A percentile compares a stretch with the other conserved stretches of the same genome.
Evolutionary conservation across 1,140 invertebrate species (phyloP).

Genomic region (Battus philenor): DNA sequence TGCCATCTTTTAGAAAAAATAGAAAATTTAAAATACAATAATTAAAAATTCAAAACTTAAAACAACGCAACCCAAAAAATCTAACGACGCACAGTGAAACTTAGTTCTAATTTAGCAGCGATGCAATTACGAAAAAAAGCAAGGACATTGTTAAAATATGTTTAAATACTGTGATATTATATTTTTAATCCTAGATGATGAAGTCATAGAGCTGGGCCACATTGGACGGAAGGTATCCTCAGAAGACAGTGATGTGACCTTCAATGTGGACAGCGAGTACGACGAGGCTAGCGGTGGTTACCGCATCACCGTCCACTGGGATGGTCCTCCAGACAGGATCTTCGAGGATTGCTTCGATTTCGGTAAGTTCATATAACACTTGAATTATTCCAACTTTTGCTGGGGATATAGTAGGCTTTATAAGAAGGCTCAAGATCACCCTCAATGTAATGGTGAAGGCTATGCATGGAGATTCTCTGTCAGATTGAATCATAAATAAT

Average conservation of each 20-base stretch:
- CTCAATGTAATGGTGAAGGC: not conserved
- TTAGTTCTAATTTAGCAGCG: too few relatives aligned
- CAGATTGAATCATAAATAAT: too few relatives aligned
- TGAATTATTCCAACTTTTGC: not conserved
- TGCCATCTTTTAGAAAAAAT: too few relatives aligned
- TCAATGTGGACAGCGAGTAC: conserved; percentile 29
- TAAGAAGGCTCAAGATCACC: too few relatives aligned
- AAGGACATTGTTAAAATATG: too few relatives aligned
- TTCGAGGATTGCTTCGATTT: conserved; percentile 66
- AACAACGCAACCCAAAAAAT: too few relatives aligned
- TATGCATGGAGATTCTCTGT: not conserved
- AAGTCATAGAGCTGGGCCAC: conserved; percentile 25
- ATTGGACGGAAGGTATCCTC: conserved; percentile 41
- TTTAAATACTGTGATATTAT: not conserved
- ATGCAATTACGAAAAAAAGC: too few relatives aligned
- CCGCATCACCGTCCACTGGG: conserved; percentile 51
- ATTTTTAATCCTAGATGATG: conserved; percentile 15
- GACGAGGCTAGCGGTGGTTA: conserved; percentile 40
- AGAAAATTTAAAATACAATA: too few relatives aligned
- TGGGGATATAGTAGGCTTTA: too few relatives aligned
- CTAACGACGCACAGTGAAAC: too few relatives aligned
- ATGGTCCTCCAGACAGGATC: conserved; percentile 46
- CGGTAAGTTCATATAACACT: conserved; percentile 39
- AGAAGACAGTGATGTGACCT: conserved; percentile 38
- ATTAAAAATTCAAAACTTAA: too few relatives aligned